These are phyloP conservation scores for Sarcophaga peregrina DNA, from an alignment of 1,140 invertebrate species.

Conservation along the genomic window DNA sequence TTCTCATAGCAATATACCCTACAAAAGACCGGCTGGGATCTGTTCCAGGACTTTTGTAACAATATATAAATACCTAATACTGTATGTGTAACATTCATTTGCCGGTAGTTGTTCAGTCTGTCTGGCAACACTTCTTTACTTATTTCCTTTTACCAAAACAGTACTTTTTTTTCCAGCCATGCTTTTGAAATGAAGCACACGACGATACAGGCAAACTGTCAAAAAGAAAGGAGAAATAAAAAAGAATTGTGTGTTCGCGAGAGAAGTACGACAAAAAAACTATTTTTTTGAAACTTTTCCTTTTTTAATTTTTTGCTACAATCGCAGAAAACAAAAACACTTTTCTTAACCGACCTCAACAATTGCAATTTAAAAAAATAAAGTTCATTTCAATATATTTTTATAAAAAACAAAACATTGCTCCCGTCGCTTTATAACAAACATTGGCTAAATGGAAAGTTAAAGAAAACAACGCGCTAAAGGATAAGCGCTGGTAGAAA, in stretches of 20 bases:
- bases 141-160: background rate
- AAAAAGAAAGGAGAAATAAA: background rate
- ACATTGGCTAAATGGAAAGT: background rate
- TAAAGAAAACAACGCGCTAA: constrained; percentile 5
- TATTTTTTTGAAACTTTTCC: constrained; percentile 15
- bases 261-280: constrained; percentile 13
- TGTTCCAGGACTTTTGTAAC: too few species aligned
- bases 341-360: constrained; percentile 41
- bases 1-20: too few species aligned
- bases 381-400: constrained; percentile 21
- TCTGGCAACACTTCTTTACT: background rate
- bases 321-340: constrained; percentile 31
- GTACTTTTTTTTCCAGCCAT: background rate
- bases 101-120: too few species aligned
- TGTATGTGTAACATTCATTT: too few species aligned
- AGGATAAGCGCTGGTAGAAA: constrained; percentile 23
- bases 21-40: too few species aligned
- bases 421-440: background rate
- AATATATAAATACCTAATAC: too few species aligned
- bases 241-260: constrained; percentile 20
- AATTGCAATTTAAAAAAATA: constrained; percentile 25
- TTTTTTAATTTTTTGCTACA: constrained; percentile 18
- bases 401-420: constrained; percentile 30
- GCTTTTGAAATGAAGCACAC: background rate
- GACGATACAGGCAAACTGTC: constrained; percentile 1